These are phyloP conservation scores for Oophaga pumilio DNA, from an alignment of 2,113 vertebrate genomes.

Conservation along the genomic window DNA sequence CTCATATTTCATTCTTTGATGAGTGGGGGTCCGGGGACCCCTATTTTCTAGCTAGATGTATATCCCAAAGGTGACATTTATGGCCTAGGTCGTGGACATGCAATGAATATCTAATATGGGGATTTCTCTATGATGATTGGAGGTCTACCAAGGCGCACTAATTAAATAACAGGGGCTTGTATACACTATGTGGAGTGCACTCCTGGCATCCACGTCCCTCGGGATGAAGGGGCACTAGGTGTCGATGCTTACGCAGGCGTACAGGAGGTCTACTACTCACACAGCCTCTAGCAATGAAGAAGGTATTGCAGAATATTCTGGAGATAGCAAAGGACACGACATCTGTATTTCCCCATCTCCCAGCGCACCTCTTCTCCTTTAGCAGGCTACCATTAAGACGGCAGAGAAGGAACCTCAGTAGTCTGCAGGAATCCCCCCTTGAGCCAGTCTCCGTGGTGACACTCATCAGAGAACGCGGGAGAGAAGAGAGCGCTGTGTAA, in stretches of 20 bases:
- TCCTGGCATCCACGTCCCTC: not conserved
- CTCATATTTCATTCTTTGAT: too few relatives aligned
- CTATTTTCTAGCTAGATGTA: too few relatives aligned
- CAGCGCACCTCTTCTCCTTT: not conserved
- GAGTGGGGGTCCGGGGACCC: too few relatives aligned
- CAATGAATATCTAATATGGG: too few relatives aligned
- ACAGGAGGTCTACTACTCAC: not conserved
- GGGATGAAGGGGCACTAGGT: not conserved
- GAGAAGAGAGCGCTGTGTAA: constrained; percentile 21
- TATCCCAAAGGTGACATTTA: too few relatives aligned
- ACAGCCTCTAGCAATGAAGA: not conserved
- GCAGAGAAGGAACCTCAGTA: constrained; percentile 11
- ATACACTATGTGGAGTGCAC: too few relatives aligned
- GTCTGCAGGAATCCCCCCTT: constrained; percentile 6
- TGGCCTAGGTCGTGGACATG: too few relatives aligned
- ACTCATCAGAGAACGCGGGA: constrained; percentile 19
- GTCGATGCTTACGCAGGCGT: not conserved
- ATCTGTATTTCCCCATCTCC: not conserved
- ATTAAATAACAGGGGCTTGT: too few relatives aligned
- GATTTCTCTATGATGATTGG: too few relatives aligned
- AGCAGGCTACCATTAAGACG: not conserved
- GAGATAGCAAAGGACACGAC: not conserved
- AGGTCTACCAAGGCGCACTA: too few relatives aligned
- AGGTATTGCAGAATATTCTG: not conserved
- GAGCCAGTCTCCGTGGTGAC: constrained; percentile 24